These are phyloP conservation scores for Campopleginae sp. DNA, from an alignment of 2,888 invertebrate species.

Conservation along the genomic window DNA sequence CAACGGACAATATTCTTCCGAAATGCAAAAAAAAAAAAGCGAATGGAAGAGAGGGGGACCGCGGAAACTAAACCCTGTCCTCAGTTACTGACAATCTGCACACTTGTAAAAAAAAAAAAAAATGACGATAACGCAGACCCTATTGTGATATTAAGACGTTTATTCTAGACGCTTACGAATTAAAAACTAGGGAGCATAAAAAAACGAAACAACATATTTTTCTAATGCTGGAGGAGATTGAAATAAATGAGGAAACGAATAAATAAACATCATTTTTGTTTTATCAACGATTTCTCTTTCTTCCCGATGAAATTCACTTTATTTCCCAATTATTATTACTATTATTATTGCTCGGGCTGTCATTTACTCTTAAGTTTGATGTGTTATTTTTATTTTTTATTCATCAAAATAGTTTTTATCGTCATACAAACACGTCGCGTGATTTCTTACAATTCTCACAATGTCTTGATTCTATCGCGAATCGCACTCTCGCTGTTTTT, in stretches of 20 bases:
- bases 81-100: conserved; percentile 26
- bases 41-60: conserved; percentile 56
- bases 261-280: conserved; percentile 63
- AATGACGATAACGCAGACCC: conserved; percentile 20
- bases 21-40: conserved; percentile 9
- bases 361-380: conserved; percentile 27
- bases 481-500: not conserved
- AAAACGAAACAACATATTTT: conserved; percentile 70
- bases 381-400: conserved; percentile 18
- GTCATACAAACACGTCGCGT: not conserved
- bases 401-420: conserved; percentile 11
- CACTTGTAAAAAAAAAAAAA: conserved; percentile 52
- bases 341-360: conserved; percentile 49
- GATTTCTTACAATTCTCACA: conserved; percentile 12
- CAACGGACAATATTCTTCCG: not conserved
- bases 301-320: conserved; percentile 70
- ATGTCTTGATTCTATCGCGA: not conserved
- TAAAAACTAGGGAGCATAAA: conserved; percentile 46
- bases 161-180: conserved; percentile 58
- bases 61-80: conserved; percentile 53
- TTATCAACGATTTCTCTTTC: conserved; percentile 74
- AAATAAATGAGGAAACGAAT: conserved; percentile 69
- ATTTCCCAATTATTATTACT: conserved; percentile 53
- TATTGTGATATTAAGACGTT: conserved; percentile 74
- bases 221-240: conserved; percentile 69